phyloP scores from a whole-genome alignment of 2,797 vertebrate genomes.

The Gymnoscopelus microlampas region DNA sequence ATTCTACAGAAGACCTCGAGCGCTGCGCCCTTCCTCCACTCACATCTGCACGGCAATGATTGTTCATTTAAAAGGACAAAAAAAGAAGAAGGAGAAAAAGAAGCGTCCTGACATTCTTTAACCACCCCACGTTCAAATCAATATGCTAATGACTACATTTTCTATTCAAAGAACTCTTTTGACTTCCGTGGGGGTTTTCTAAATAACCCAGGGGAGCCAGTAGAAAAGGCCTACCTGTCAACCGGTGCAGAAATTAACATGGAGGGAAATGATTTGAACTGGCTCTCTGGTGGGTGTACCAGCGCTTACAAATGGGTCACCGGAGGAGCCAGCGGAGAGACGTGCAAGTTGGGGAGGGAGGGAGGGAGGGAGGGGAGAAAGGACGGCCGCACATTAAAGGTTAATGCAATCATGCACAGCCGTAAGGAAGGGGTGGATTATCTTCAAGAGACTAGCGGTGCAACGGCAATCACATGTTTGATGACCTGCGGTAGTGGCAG shows the following conservation, averaged over 20 bases:
- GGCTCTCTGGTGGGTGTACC: conserved; percentile 29
- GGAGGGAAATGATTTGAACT: conserved; percentile 56
- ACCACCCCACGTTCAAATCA: conserved; percentile 73
- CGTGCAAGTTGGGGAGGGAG: conserved; percentile 26
- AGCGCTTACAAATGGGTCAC: conserved; percentile 23
- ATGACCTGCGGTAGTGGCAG: conserved; percentile 42
- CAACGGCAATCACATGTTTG: conserved; percentile 23
- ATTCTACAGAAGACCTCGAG: conserved; percentile 41
- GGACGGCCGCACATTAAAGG: conserved; percentile 50
- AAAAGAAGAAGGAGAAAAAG: not conserved
- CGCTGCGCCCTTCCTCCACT: not conserved
- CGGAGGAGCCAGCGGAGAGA: not conserved
- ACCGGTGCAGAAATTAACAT: conserved; percentile 52
- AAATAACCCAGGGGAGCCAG: conserved; percentile 72
- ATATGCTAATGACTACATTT: conserved; percentile 77
- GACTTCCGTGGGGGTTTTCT: conserved; percentile 70
- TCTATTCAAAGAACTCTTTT: conserved; percentile 74
- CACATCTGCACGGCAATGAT: conserved; percentile 47
- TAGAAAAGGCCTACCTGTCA: conserved; percentile 73
- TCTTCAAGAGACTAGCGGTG: conserved; percentile 33
- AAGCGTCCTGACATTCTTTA: conserved; percentile 49
- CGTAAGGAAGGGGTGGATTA: conserved; percentile 23
- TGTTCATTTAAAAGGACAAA: conserved; percentile 54
- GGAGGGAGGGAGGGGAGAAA: conserved; percentile 4
- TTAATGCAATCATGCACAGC: conserved; percentile 62